Percentiles rank a stretch among this genome's conserved stretches.
Conservation (phyloP, 2,797 vertebrate species). For the Gastrophryne carolinensis region DNA sequence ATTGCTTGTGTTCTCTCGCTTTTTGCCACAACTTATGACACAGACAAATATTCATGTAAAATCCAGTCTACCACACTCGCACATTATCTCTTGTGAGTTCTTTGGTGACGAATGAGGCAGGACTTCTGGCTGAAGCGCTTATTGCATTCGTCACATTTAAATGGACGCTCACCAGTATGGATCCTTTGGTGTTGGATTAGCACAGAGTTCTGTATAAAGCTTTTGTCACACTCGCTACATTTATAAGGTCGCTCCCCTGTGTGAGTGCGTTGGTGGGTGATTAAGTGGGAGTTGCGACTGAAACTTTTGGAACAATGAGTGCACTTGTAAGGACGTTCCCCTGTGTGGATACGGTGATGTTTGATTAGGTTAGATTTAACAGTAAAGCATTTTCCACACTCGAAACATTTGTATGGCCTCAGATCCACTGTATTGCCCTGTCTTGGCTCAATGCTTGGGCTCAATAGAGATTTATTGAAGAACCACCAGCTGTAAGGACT, state of each 20-base stretch:
- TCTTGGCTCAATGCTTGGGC: background rate
- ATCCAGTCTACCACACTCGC: background rate
- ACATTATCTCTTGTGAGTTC: slow-evolving; percentile 43
- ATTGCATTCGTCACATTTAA: slow-evolving; percentile 45
- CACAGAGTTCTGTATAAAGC: slow-evolving; percentile 49
- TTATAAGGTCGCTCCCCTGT: slow-evolving; percentile 49
- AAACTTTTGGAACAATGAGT: slow-evolving; percentile 44
- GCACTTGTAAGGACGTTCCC: slow-evolving; percentile 47
- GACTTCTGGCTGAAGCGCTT: slow-evolving; percentile 51
- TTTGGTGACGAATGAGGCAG: slow-evolving; percentile 50
- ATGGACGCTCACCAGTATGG: slow-evolving; percentile 46
- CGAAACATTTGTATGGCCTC: slow-evolving; percentile 41
- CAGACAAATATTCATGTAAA: background rate
- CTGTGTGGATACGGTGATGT: slow-evolving; percentile 47
- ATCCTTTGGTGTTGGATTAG: slow-evolving; percentile 51
- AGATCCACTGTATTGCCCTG: slow-evolving; percentile 6
- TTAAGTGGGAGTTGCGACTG: slow-evolving; percentile 46
- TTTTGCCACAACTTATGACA: background rate
- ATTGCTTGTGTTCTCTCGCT: slow-evolving; percentile 7
- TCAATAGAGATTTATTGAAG: slow-evolving; percentile 19
- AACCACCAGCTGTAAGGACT: slow-evolving; percentile 34
- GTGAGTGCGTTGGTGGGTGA: slow-evolving; percentile 49
- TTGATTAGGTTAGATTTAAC: slow-evolving; percentile 49
- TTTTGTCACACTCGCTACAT: slow-evolving; percentile 48
- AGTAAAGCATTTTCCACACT: slow-evolving; percentile 45